These are phyloP conservation scores for Apis laboriosa DNA, from an alignment of 1,140 invertebrate species.

Conservation along the genomic window DNA sequence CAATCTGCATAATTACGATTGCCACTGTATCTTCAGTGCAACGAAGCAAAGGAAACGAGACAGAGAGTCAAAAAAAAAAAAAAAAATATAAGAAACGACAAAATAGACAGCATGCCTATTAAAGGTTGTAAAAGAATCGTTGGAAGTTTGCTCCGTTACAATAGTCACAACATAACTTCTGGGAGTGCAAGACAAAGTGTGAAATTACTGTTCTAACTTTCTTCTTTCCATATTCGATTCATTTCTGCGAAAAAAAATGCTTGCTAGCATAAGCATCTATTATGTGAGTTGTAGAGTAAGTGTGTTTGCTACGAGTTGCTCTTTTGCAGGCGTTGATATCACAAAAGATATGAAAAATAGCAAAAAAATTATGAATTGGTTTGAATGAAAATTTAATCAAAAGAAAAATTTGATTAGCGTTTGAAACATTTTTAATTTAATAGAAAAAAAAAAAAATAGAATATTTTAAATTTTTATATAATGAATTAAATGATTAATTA, in stretches of 20 bases:
- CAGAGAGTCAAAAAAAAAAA: constrained; percentile 5
- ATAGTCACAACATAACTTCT: constrained; percentile 32
- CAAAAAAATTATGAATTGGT: too few relatives aligned
- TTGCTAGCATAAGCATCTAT: not conserved
- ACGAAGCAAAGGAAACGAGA: not conserved
- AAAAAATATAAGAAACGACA: constrained; percentile 8
- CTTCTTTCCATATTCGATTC: constrained; percentile 12
- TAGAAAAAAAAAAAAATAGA: too few relatives aligned
- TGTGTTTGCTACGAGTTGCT: not conserved
- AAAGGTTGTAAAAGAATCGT: constrained; percentile 57
- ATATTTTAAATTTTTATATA: too few relatives aligned
- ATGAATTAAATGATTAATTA: too few relatives aligned
- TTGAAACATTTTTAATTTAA: too few relatives aligned
- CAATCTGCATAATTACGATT: constrained; percentile 66
- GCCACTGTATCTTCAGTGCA: constrained; percentile 38
- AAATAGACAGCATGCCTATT: constrained; percentile 56
- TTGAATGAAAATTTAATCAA: not conserved
- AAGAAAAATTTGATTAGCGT: not conserved
- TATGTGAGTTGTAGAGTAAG: too few relatives aligned
- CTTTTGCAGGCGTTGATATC: not conserved
- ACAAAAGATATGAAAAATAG: not conserved
- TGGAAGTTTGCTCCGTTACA: not conserved
- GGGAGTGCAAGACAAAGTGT: constrained; percentile 15
- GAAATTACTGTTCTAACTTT: constrained; percentile 26
- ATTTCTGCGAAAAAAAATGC: not conserved